Base-by-base conservation (phyloP, 2,888 invertebrate genomes). In the Drosophila setosimentum region DNA sequence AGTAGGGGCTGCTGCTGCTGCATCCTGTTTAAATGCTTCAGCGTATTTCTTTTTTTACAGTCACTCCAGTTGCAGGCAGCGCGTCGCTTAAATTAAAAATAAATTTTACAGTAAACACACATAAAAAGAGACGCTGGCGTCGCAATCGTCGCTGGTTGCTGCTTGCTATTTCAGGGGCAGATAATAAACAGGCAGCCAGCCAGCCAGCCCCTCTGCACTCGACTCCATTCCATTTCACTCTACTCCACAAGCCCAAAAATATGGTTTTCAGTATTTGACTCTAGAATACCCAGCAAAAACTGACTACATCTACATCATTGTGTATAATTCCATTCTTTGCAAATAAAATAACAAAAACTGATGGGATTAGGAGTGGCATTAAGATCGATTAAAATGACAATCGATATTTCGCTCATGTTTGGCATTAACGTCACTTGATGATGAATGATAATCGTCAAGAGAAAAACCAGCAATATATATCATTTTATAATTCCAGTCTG, bases 41-140 rank as follows among this genome's bases (percentile, higher is more conserved):
- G 70, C 50, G 50, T 66, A 50, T 32, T 62, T 58, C 30, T 53
- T 48, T 62, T 62, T 60, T 49, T 64, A 55, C 66, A 70, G 71
- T 76, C 68, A 63, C 72, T 69, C 65, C 71, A 64, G 72, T 54
- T 68, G 73, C 68, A 78, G 69, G 75, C 67, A 68, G 55, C 81
- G 78, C 73, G 75, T 89, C 86, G 80, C 76, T 88, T 75, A 90
- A 86, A 86, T 86, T 90, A 86, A 90, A 86, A 86, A 90, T 90
- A 90, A 88, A 86, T 86, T 86, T 90, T 89, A 86, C 89, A 90
- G 88, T 86, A 90, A 86, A 86, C 90, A 90, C 83, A 90, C 80
- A 85, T 87, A 85, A 85, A 89, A 89, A 73, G 73, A 68, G 71
- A 87, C 78, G 77, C 70, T 72, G 58, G 59, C 63, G 45, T 63